phyloP scores from a whole-genome alignment of 2,888 invertebrate species.

The Agrotis puta region DNA sequence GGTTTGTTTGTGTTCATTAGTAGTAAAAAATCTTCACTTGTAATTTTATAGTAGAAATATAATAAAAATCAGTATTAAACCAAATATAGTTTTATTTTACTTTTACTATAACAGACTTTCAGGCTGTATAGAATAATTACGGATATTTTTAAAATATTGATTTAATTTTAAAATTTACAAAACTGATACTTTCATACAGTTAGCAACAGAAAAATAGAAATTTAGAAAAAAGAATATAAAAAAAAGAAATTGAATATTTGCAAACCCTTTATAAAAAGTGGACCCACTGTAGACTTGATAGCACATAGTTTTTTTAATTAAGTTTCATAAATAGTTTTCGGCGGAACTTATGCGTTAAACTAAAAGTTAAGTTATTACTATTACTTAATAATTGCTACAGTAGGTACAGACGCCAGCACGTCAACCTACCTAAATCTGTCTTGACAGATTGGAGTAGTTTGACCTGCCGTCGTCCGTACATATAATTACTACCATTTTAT shows the following conservation, averaged over 20 bases:
- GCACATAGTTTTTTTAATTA: neutral
- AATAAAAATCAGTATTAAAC: slow-evolving; percentile 11
- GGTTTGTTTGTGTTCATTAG: too few species aligned
- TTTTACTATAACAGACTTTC: neutral
- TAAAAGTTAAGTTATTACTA: neutral
- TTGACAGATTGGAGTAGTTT: too few species aligned
- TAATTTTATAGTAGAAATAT: neutral
- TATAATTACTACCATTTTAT: neutral
- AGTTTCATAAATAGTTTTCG: neutral
- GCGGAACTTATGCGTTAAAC: neutral
- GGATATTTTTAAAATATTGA: neutral
- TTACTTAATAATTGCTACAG: neutral
- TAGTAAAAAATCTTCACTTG: neutral
- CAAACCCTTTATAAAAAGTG: too few species aligned
- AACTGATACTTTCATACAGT: neutral
- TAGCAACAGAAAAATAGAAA: neutral
- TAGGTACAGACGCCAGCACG: too few species aligned
- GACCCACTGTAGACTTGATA: too few species aligned
- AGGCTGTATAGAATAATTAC: slow-evolving; percentile 12
- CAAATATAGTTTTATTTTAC: slow-evolving; percentile 30
- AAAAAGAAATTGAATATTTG: too few species aligned
- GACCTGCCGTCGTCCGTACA: too few species aligned
- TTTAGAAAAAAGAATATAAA: too few species aligned
- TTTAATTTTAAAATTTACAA: neutral
- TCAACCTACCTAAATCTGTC: too few species aligned